A percentile compares a stretch with the other conserved stretches of the same genome.
Evolutionary conservation across 2,888 invertebrate genomes (phyloP).

Genomic region (Sycophila texana): DNA sequence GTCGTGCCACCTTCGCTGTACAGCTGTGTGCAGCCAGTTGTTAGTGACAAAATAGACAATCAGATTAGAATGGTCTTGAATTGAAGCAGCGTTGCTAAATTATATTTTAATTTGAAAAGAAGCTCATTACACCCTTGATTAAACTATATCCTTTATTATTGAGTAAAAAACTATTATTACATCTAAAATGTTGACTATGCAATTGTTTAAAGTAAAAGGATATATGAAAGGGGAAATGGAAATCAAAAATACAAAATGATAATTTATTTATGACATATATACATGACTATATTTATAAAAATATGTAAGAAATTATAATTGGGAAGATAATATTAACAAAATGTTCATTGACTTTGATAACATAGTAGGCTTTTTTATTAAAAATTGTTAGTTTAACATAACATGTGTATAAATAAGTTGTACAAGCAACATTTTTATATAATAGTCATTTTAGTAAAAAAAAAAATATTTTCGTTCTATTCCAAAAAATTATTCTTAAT

Average conservation of each 20-base stretch:
- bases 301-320: slow-evolving; percentile 45
- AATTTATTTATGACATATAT: slow-evolving; percentile 34
- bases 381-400: slow-evolving; percentile 2
- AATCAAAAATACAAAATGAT: slow-evolving; percentile 41
- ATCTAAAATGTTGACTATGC: not conserved
- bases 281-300: slow-evolving; percentile 49
- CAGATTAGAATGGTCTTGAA: slow-evolving; percentile 9
- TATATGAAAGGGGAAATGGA: slow-evolving; percentile 8
- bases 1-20: slow-evolving; percentile 67
- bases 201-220: slow-evolving; percentile 8
- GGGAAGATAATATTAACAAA: slow-evolving; percentile 24
- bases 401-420: slow-evolving; percentile 13
- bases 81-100: not conserved
- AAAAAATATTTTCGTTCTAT: too few relatives aligned
- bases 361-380: slow-evolving; percentile 20
- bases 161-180: not conserved
- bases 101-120: not conserved
- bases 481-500: slow-evolving; percentile 1
- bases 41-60: slow-evolving; percentile 43
- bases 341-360: slow-evolving; percentile 13
- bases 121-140: not conserved
- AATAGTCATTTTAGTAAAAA: not conserved
- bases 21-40: slow-evolving; percentile 73
- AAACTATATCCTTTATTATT: not conserved
- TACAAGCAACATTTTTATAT: slow-evolving; percentile 7